Conservation (phyloP, 2,113 vertebrate species). For the Stomatorhinus ivindoensis region DNA sequence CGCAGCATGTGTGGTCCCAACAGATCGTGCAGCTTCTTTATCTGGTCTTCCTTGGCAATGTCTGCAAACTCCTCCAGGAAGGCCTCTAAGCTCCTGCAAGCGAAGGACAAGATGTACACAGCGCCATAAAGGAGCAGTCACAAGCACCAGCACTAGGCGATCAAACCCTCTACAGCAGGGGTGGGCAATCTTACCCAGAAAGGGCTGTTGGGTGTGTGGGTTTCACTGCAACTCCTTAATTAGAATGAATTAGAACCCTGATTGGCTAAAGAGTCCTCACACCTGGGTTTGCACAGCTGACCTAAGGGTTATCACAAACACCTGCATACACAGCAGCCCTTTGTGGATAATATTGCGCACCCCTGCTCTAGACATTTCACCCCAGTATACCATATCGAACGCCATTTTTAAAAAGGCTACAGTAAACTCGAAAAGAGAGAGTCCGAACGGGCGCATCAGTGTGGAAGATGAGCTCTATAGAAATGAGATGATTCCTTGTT, state of each 20-base stretch:
- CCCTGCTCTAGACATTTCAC: not conserved
- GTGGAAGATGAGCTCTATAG: too few relatives aligned
- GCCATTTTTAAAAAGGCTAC: not conserved
- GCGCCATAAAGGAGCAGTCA: not conserved
- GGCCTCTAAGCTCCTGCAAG: constrained; percentile 84
- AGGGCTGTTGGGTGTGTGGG: not conserved
- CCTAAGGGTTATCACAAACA: not conserved
- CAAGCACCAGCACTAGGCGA: not conserved
- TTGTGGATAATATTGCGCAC: not conserved
- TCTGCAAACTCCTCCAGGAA: constrained; percentile 97
- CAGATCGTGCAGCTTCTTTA: constrained; percentile 97
- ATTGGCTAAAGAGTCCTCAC: not conserved
- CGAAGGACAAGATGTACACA: not conserved
- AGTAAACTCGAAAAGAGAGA: not conserved
- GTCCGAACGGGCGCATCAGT: not conserved
- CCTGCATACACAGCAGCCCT: not conserved
- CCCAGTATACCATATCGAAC: not conserved
- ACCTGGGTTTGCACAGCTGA: not conserved
- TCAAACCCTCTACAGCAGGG: not conserved
- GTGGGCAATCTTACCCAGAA: not conserved
- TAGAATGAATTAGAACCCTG: not conserved
- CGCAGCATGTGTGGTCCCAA: constrained; percentile 93
- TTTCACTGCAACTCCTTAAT: not conserved
- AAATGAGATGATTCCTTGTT: too few relatives aligned
- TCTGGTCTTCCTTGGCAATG: constrained; percentile 97